These are phyloP conservation scores for Diaphora mendica DNA, from an alignment of 2,888 invertebrate genomes.

Conservation along the genomic window DNA sequence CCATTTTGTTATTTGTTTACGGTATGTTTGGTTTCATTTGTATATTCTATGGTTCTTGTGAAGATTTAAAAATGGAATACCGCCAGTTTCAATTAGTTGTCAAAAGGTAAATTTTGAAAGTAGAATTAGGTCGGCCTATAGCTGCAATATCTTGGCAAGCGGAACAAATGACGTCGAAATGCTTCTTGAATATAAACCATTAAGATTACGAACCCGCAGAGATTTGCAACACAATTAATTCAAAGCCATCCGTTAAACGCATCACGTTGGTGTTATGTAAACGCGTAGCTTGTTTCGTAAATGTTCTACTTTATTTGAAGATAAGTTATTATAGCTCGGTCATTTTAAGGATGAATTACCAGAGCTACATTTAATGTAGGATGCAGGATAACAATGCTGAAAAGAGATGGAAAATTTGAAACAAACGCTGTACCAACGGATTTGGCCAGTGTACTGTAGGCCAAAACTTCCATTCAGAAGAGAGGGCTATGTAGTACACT, in stretches of 20 bases:
- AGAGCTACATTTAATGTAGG: too few species aligned
- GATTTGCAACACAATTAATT: constrained; percentile 19
- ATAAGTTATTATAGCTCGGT: neutral
- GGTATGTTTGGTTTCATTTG: neutral
- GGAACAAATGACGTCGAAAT: neutral
- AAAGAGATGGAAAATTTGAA: too few species aligned
- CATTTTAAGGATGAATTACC: neutral
- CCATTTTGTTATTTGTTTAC: neutral
- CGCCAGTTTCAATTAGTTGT: neutral
- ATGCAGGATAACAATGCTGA: too few species aligned
- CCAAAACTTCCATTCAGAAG: too few species aligned
- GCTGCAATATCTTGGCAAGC: neutral
- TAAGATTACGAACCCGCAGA: constrained; percentile 13
- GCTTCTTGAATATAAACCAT: constrained; percentile 15
- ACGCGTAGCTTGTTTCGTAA: constrained; percentile 13
- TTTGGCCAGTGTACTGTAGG: too few species aligned
- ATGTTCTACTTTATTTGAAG: neutral
- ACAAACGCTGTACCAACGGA: too few species aligned
- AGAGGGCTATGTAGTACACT: too few species aligned
- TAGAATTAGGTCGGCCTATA: neutral
- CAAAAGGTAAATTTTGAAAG: neutral
- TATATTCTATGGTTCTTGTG: neutral
- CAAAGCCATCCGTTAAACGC: constrained; percentile 14
- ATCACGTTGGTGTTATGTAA: constrained; percentile 28
- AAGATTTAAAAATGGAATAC: neutral